These are phyloP conservation scores for Stictonetta naevosa DNA, from an alignment of 2,113 vertebrate genomes.

Conservation along the genomic window DNA sequence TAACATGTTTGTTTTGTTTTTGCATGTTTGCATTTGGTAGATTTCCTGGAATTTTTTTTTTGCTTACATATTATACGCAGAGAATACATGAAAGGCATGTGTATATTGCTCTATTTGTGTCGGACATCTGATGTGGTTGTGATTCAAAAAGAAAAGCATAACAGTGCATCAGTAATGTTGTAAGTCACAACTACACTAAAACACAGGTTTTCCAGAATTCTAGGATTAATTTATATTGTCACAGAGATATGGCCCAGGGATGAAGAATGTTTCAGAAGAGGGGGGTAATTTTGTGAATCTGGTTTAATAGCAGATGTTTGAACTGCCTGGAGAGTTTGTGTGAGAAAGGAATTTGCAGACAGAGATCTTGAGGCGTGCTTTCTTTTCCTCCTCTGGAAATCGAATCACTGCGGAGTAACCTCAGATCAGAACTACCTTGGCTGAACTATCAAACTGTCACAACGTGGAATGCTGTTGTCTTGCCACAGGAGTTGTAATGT, in stretches of 20 bases:
- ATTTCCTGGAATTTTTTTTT: background rate
- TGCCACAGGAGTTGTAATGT: background rate
- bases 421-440: background rate
- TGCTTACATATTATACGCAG: background rate
- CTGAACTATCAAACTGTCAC: background rate
- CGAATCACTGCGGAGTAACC: background rate
- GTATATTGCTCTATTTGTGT: background rate
- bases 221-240: background rate
- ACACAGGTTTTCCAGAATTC: background rate
- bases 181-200: background rate
- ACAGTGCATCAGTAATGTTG: background rate
- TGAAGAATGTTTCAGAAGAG: background rate
- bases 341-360: background rate
- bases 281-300: background rate
- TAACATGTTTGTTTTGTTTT: background rate
- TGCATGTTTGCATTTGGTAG: background rate
- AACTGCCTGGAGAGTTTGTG: background rate
- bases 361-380: background rate
- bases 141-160: background rate
- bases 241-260: background rate
- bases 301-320: background rate
- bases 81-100: background rate
- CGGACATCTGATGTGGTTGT: background rate
- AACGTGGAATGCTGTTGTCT: background rate
- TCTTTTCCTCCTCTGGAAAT: background rate